phyloP scores from a whole-genome alignment of 2,113 vertebrate species.

The Stigmatopora argus region DNA sequence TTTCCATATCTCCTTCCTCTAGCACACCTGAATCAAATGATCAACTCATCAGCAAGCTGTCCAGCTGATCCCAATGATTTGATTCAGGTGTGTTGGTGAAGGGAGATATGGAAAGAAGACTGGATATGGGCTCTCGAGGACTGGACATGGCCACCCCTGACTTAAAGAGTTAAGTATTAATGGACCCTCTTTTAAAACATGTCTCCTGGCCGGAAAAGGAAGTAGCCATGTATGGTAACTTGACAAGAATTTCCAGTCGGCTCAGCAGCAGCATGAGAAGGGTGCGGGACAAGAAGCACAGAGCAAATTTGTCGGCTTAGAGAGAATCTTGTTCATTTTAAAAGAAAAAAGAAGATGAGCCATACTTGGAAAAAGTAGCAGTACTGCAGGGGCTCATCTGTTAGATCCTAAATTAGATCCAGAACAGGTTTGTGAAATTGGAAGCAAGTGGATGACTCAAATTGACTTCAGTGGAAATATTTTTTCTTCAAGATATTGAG shows the following conservation, averaged over 20 bases:
- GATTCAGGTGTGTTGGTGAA: too few species aligned
- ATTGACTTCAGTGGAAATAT: constrained; percentile 29
- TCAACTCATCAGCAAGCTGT: too few species aligned
- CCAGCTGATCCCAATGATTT: too few species aligned
- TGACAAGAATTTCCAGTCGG: constrained; percentile 38
- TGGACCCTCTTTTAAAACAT: background rate
- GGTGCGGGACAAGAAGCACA: constrained; percentile 29
- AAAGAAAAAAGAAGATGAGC: background rate
- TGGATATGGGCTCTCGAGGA: too few species aligned
- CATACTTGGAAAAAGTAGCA: constrained; percentile 6
- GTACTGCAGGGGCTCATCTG: constrained; percentile 21
- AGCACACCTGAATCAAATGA: too few species aligned
- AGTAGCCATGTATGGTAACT: fast-evolving
- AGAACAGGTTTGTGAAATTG: constrained; percentile 19
- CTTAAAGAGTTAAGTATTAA: too few species aligned
- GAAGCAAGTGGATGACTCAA: constrained; percentile 38
- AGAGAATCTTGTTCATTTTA: constrained; percentile 3
- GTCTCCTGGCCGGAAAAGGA: constrained; percentile 17
- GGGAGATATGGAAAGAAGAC: too few species aligned
- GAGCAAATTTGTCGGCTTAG: background rate
- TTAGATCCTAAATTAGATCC: background rate
- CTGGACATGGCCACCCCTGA: too few species aligned
- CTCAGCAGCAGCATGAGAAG: constrained; percentile 42
- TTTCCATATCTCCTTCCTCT: too few species aligned
- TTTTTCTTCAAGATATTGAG: background rate